Evolutionary conservation across 2,888 invertebrate species (phyloP), one percentile per base, ranked within the genome.

Genomic region (Melanargia galathea): DNA sequence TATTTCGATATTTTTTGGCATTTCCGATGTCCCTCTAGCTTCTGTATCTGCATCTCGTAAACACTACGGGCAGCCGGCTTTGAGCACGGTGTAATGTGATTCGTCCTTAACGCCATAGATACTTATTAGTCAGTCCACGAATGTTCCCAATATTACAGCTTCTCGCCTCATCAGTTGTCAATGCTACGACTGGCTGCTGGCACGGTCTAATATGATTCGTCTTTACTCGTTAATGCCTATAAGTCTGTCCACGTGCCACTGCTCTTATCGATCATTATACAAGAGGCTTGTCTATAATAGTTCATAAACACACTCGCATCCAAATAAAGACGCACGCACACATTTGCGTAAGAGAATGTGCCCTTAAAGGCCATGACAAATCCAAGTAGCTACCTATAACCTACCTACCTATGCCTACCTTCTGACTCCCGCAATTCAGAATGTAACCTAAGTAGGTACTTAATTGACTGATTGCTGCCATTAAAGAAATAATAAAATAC

Each of bases 181-280:
- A 8, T 8, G 43, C 18, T 43, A 43, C 8, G 18, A 4, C 13
- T 13, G 35, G 4, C 2, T 35, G 16, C 10, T 8, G 26, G 10
- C 4, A 26, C 49, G n/a, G 49, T 49, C 16, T 30, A 26, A 30
- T 49, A 30, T 49, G 49, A 49, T 24, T 26, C 49, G 49, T 26
- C 49, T 30, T 30, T n/a, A n/a, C n/a, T n/a, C n/a, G n/a, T n/a
- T 76, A 77, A 77, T 77, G 74, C 77, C 67, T 80, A 64, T 79
- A 78, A 79, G 75, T 74, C 72, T 67, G 70, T 77, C 80, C 87
- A 87, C 87, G 89, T 88, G 88, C 83, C 78, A 69, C 68, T 73
- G 72, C 71, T 73, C 62, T 67, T 67, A 65, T 62, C 58, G 66
- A 68, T 65, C 64, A 65, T 70, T 70, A 68, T 60, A 68, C 58